Percentiles rank a stretch among this genome's conserved stretches.
phyloP scores from a whole-genome alignment of 2,113 vertebrate species.

The Neolamprologus caudopunctatus region DNA sequence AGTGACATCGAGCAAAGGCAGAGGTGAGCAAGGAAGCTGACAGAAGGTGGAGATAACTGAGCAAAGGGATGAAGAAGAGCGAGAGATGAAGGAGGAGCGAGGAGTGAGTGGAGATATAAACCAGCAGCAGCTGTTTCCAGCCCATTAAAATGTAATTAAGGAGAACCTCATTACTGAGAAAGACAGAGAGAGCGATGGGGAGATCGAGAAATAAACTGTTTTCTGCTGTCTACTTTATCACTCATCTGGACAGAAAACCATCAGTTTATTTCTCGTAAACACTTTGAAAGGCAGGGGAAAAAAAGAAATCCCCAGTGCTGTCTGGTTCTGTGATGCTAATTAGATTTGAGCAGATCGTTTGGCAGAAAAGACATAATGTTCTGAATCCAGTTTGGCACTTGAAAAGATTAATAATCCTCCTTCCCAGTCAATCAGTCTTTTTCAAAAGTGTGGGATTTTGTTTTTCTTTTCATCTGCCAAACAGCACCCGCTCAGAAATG shows the following conservation, averaged over 20 bases:
- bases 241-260: slow-evolving; percentile 27
- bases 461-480: slow-evolving; percentile 14
- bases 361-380: slow-evolving; percentile 28
- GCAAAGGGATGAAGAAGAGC: not conserved
- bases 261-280: slow-evolving; percentile 37
- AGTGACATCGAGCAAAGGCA: not conserved
- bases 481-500: not conserved
- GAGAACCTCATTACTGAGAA: slow-evolving; percentile 43
- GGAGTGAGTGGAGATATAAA: slow-evolving; percentile 13
- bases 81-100: not conserved
- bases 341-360: slow-evolving; percentile 30
- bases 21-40: not conserved
- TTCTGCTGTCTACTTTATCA: slow-evolving; percentile 29
- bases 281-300: not conserved
- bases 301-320: not conserved
- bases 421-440: slow-evolving; percentile 27
- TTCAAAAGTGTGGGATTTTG: slow-evolving; percentile 1
- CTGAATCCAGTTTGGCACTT: slow-evolving; percentile 17
- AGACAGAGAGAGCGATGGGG: slow-evolving; percentile 29
- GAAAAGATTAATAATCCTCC: slow-evolving; percentile 21
- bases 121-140: slow-evolving; percentile 51
- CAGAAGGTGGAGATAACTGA: not conserved
- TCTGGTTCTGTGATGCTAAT: slow-evolving; percentile 19
- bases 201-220: slow-evolving; percentile 26
- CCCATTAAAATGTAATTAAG: slow-evolving; percentile 65